Conservation (phyloP, 2,888 invertebrate species). For the Augiades crinisus region DNA sequence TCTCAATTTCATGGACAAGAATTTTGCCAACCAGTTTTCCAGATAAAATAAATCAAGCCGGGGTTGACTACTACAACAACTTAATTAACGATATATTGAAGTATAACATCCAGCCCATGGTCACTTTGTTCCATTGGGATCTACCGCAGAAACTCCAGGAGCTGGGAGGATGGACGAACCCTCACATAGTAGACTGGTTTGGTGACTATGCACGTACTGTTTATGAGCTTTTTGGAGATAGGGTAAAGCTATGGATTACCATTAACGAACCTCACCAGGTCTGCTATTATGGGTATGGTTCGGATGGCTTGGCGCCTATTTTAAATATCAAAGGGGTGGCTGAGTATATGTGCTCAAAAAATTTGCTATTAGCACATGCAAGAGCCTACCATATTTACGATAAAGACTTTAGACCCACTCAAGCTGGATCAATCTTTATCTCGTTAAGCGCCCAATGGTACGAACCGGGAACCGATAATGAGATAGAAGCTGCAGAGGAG, state of each 20-base stretch:
- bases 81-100: constrained; percentile 78
- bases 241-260: constrained; percentile 46
- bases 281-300: constrained; percentile 11
- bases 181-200: constrained; percentile 61
- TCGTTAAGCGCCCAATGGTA: constrained; percentile 43
- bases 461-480: constrained; percentile 58
- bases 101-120: constrained; percentile 70
- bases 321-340: constrained; percentile 50
- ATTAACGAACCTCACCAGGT: constrained; percentile 5
- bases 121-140: constrained; percentile 38
- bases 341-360: constrained; percentile 54
- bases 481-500: constrained; percentile 72
- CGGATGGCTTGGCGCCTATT: constrained; percentile 38
- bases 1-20: constrained; percentile 83
- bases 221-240: constrained; percentile 62
- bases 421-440: constrained; percentile 25
- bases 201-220: constrained; percentile 60
- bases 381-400: constrained; percentile 26
- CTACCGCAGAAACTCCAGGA: constrained; percentile 38
- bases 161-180: constrained; percentile 52
- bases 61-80: constrained; percentile 47
- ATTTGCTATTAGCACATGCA: constrained; percentile 29
- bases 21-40: constrained; percentile 11
- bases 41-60: constrained; percentile 72
- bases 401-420: constrained; percentile 15